Conservation (phyloP, 2,113 vertebrate genomes). For the Oreocharis arfaki region DNA sequence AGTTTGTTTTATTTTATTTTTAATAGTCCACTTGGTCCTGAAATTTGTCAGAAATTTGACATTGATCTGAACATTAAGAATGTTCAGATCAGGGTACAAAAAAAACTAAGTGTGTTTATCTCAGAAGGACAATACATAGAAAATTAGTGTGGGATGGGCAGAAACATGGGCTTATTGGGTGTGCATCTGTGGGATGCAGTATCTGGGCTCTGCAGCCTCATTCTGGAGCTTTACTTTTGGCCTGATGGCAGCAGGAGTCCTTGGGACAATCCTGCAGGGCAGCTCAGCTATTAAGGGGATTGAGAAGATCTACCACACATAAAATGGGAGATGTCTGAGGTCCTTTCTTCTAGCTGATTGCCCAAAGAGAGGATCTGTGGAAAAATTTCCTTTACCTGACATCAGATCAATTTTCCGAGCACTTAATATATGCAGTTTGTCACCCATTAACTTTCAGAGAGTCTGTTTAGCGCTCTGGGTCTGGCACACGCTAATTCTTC, state of each 20-base stretch:
- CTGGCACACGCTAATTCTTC: background rate
- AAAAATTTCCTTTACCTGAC: background rate
- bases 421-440: background rate
- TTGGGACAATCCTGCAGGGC: background rate
- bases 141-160: background rate
- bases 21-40: background rate
- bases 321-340: background rate
- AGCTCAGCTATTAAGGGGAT: background rate
- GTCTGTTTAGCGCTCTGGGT: background rate
- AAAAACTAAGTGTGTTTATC: background rate
- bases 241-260: background rate
- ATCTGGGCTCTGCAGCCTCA: background rate
- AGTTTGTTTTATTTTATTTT: background rate
- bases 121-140: background rate
- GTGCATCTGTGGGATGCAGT: background rate
- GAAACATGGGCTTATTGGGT: background rate
- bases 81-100: background rate
- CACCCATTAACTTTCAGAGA: conserved; percentile 33
- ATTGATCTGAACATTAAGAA: background rate
- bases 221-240: background rate
- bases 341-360: background rate
- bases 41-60: background rate
- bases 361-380: background rate
- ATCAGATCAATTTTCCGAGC: background rate
- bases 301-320: background rate